Base-by-base conservation (phyloP, 2,113 vertebrate species). In the Pycnonotus jocosus region DNA sequence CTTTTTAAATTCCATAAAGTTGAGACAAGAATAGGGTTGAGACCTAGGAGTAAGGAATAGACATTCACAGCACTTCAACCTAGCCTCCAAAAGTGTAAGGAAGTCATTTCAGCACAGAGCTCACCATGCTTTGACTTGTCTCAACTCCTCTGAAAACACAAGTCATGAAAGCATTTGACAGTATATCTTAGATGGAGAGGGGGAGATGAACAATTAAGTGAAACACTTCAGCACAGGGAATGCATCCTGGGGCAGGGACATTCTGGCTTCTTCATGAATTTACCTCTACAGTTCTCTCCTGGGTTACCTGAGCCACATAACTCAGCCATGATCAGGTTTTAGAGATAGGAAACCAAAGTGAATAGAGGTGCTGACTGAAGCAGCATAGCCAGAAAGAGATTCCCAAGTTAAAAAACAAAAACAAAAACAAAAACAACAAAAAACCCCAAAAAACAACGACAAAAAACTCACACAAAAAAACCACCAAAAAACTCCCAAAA, bases 1-100 rank as follows among this genome's bases (percentile, higher is more conserved):
- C 7, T n/a, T 22, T 68, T 81, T 64, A 30, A 22, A 3, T 38
- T 79, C 68, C 24, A 5, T 37, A 30, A 45, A 0, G 0, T 4
- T 38, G 33, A 66, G 18, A 81, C 7, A 58, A 48, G 42, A 54
- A 71, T 28, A 35, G 31, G 15, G 6, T 1, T 60, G n/a, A 85
- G 45, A 47, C 20, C 31, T 0, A 51, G 15, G 7, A 90, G n/a
- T 33, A 60, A 45, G 42, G 6, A 51, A n/a, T 0, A 48, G 22
- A 61, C 40, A 60, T 7, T 44, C 5, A 8, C 9, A 90, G 30
- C 20, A 51, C 11, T 64, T 68, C 72, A 37, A 0, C 2, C 50
- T 70, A n/a, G 7, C 14, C 48, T 66, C 33, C 45, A 65, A 58
- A 92, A 77, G 6, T 1, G 1, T 35, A 40, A 30, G 25, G 40